A percentile compares a stretch with the other conserved stretches of the same genome.
Evolutionary conservation across 35 echinoderm and acorn worm species (phyloP).

Genomic region (Ophioderma brevispina): DNA sequence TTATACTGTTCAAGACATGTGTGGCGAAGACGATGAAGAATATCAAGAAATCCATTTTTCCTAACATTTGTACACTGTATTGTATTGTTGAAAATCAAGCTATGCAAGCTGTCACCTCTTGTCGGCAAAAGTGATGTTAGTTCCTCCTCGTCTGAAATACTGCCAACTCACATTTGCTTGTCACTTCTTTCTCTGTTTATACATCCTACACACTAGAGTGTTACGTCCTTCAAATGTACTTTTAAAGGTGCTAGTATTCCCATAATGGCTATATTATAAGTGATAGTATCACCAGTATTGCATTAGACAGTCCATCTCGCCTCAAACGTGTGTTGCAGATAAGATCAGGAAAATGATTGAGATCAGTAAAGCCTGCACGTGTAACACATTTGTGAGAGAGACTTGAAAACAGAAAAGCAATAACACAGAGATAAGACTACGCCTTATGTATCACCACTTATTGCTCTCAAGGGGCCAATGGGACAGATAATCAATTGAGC

Average conservation of each 20-base stretch:
- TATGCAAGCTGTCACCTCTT: no score
- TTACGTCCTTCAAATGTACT: not conserved
- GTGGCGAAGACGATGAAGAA: not conserved
- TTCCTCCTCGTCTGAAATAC: not conserved
- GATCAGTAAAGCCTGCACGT: not conserved
- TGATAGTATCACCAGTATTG: not conserved
- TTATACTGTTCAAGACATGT: not conserved
- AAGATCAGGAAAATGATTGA: not conserved
- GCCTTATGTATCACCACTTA: slow-evolving; percentile 1
- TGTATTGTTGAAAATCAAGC: no score
- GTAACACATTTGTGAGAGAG: not conserved
- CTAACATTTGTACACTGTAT: not conserved
- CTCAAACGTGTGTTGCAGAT: not conserved
- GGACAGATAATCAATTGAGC: slow-evolving; percentile 9
- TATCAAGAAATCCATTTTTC: not conserved
- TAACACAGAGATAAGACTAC: not conserved
- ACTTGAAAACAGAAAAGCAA: not conserved
- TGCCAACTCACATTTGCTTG: not conserved
- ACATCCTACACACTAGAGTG: not conserved
- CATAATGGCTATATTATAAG: not conserved
- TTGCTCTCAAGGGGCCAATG: not conserved
- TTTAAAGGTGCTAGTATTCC: not conserved
- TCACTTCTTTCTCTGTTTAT: not conserved
- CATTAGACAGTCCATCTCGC: not conserved
- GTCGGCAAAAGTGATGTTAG: no score